Conservation (phyloP, 2,797 vertebrate species). For the Sebastolobus altivelis region DNA sequence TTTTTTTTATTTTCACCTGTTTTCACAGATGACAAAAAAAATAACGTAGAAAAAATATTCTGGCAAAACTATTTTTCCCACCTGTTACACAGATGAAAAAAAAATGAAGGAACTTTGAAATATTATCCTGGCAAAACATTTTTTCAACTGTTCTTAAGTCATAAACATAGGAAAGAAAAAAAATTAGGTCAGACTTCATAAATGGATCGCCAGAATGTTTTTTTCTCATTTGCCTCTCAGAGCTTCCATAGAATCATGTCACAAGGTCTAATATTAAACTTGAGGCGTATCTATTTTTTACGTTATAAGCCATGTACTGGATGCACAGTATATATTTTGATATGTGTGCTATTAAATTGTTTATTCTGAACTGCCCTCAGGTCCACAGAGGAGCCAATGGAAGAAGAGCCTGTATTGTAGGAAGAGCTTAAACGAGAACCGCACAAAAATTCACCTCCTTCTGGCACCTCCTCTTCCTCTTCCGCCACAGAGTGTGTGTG, state of each 20-base stretch:
- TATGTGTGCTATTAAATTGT: neutral
- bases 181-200: no score
- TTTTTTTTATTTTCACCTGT: no score
- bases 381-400: constrained; percentile 94
- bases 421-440: constrained; percentile 65
- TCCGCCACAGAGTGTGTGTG: constrained; percentile 49
- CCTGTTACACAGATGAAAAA: no score
- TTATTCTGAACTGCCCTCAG: constrained; percentile 75
- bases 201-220: no score
- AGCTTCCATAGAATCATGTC: neutral
- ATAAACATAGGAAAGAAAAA: no score
- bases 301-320: neutral
- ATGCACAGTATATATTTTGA: neutral
- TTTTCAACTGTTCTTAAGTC: no score
- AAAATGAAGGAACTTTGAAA: no score
- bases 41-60: no score
- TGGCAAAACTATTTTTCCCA: no score
- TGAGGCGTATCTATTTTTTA: neutral
- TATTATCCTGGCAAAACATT: no score
- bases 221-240: no score
- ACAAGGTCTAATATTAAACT: neutral
- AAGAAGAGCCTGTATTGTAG: constrained; percentile 92
- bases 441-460: constrained; percentile 62
- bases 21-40: no score
- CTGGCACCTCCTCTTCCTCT: constrained; percentile 68